Conservation (phyloP, 1,140 invertebrate species). For the Phocides pigmalion region DNA sequence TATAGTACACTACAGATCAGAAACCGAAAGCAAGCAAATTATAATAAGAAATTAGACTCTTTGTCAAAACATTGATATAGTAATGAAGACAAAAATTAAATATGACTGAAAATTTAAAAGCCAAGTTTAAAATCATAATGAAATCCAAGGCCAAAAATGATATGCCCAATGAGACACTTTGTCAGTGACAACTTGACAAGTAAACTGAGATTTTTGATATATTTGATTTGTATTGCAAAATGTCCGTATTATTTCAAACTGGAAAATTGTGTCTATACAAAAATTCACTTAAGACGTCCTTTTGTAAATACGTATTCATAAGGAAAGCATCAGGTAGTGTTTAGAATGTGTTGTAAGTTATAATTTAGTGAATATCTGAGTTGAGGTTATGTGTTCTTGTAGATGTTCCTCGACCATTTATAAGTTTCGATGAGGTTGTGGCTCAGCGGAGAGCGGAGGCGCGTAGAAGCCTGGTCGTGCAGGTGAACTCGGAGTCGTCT, state of each 20-base stretch:
- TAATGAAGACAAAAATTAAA: too few species aligned
- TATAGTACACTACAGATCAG: too few species aligned
- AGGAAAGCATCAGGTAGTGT: slow-evolving; percentile 65
- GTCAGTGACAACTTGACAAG: neutral
- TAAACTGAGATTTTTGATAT: slow-evolving; percentile 5
- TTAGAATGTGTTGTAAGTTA: slow-evolving; percentile 10
- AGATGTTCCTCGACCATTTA: slow-evolving; percentile 68
- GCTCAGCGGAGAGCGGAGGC: slow-evolving; percentile 84
- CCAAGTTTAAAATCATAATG: too few species aligned
- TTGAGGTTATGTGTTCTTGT: slow-evolving; percentile 75
- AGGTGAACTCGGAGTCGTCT: slow-evolving; percentile 86
- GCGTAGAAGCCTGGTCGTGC: slow-evolving; percentile 84
- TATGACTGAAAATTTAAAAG: too few species aligned
- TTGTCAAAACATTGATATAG: too few species aligned
- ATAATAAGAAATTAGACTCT: too few species aligned
- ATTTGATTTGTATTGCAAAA: slow-evolving; percentile 48
- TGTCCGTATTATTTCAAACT: slow-evolving; percentile 74
- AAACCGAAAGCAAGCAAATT: too few species aligned
- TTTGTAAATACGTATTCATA: slow-evolving; percentile 57
- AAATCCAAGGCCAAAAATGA: too few species aligned
- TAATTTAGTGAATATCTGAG: slow-evolving; percentile 38
- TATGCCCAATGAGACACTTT: too few species aligned
- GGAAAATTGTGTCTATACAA: slow-evolving; percentile 58
- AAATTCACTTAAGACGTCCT: slow-evolving; percentile 55
- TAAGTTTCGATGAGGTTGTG: slow-evolving; percentile 73